Conservation (phyloP, 2,797 vertebrate species). For the Sarcophilus harrisii region DNA sequence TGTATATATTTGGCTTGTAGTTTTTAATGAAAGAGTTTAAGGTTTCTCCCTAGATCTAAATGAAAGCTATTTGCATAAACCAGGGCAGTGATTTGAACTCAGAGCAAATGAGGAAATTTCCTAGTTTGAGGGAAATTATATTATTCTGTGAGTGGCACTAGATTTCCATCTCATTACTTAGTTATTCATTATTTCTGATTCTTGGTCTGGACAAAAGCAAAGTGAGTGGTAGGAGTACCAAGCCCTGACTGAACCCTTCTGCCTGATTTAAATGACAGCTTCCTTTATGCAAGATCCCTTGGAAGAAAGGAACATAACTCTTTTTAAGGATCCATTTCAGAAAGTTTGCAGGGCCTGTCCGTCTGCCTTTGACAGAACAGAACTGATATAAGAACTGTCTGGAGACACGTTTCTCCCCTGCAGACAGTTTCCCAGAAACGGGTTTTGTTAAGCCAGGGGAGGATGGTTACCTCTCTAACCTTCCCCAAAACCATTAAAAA, state of each 20-base stretch:
- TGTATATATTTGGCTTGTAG: background rate
- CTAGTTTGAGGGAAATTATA: background rate
- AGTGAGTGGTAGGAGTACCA: background rate
- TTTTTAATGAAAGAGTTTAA: slow-evolving; percentile 43
- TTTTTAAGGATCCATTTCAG: slow-evolving; percentile 44
- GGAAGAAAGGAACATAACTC: background rate
- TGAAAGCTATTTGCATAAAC: slow-evolving; percentile 6
- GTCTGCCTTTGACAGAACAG: background rate
- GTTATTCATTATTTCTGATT: slow-evolving; percentile 5
- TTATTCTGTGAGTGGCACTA: slow-evolving; percentile 24
- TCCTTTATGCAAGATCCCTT: background rate
- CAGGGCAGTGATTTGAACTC: slow-evolving; percentile 47
- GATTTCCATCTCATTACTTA: slow-evolving; percentile 7
- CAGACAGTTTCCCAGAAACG: background rate
- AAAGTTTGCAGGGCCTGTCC: slow-evolving; percentile 56
- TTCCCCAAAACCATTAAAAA: slow-evolving; percentile 15
- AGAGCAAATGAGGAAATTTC: background rate
- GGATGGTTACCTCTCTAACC: background rate
- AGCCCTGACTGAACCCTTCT: slow-evolving; percentile 7
- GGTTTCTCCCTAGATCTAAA: slow-evolving; percentile 8
- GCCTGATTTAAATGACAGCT: slow-evolving; percentile 22
- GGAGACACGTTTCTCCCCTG: background rate
- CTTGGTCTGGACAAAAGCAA: slow-evolving; percentile 20
- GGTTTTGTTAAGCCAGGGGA: slow-evolving; percentile 4
- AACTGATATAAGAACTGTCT: background rate